phyloP scores from a whole-genome alignment of 2,113 vertebrate species.

The Clinocottus analis region DNA sequence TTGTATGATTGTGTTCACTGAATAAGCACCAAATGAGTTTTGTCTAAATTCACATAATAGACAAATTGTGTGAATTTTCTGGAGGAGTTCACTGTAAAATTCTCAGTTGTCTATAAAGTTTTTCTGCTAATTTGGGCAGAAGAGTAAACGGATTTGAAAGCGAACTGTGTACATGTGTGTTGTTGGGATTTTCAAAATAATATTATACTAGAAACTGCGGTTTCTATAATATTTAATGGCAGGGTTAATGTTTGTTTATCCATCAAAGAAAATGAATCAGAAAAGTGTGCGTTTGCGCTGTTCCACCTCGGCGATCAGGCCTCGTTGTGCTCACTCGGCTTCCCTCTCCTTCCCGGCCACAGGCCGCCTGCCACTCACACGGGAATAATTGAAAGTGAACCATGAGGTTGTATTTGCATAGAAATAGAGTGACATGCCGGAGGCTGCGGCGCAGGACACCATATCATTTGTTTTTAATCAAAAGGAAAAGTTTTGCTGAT shows the following conservation, averaged over 20 bases:
- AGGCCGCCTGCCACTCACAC: constrained; percentile 89
- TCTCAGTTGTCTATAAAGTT: constrained; percentile 14
- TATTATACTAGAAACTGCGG: not conserved
- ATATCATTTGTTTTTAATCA: constrained; percentile 97
- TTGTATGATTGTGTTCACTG: constrained; percentile 9
- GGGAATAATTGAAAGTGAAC: constrained; percentile 97
- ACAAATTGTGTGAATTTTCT: constrained; percentile 29
- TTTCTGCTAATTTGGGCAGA: constrained; percentile 1
- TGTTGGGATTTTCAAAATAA: not conserved
- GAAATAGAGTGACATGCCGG: constrained; percentile 95
- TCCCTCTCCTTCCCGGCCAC: constrained; percentile 75
- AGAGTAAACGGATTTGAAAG: not conserved
- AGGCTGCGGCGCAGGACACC: constrained; percentile 91
- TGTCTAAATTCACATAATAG: constrained; percentile 39
- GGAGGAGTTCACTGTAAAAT: constrained; percentile 15
- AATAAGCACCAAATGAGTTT: constrained; percentile 39
- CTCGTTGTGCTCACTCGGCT: constrained; percentile 53
- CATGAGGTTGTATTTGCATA: constrained; percentile 99
- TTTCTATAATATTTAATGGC: constrained; percentile 2
- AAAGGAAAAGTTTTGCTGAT: constrained; percentile 97
- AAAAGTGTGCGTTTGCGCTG: constrained; percentile 74
- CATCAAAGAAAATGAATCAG: constrained; percentile 39
- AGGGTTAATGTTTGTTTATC: constrained; percentile 1
- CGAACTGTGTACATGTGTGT: not conserved
- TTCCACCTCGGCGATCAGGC: constrained; percentile 85